Evolutionary conservation across 2,797 vertebrate species (phyloP), one percentile per base, ranked within the genome.

Genomic region (Pogoniulus pusillus): DNA sequence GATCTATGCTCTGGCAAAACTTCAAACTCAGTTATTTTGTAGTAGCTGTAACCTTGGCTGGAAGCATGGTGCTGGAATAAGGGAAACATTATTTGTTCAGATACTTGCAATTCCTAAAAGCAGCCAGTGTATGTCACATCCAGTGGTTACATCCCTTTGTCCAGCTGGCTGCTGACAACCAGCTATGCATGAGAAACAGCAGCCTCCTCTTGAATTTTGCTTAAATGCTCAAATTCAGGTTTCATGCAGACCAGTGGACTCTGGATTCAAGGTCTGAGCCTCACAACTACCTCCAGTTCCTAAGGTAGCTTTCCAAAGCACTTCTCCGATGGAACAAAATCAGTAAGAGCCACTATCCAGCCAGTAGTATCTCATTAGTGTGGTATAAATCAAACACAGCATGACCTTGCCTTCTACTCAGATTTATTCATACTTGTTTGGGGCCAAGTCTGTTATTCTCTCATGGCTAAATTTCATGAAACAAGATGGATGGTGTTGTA

Each of bases 381-480:
- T 59, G 59, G 65, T n/a, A 85, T 81, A 85, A 92, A 88, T 89
- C 76, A 85, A 73, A 69, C 23, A 27, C 10, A 58, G 51, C 17
- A 39, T 9, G 27, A 89, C 77, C 66, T 82, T 69, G 41, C 82
- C 66, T 82, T 85, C 86, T 47, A 32, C 29, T 73, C 26, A 73
- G 76, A 78, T 73, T 73, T 89, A 85, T 89, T 60, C 71, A 62
- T 65, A 76, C 80, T 92, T 77, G 43, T 63, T 68, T 82, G 37
- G 57, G 71, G 62, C 49, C 43, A 72, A 63, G 39, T 43, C 49
- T 49, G 51, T 72, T 85, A 73, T 49, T 68, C 62, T 32, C 32
- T 59, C 37, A 53, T 64, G 37, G 60, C 23, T 89, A 77, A 57
- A 47, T 54, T 59, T 77, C 37, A 68, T 54, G 8, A 41, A 29